Evolutionary conservation across 2,797 vertebrate genomes (phyloP).

Genomic region (Zalophus californianus): DNA sequence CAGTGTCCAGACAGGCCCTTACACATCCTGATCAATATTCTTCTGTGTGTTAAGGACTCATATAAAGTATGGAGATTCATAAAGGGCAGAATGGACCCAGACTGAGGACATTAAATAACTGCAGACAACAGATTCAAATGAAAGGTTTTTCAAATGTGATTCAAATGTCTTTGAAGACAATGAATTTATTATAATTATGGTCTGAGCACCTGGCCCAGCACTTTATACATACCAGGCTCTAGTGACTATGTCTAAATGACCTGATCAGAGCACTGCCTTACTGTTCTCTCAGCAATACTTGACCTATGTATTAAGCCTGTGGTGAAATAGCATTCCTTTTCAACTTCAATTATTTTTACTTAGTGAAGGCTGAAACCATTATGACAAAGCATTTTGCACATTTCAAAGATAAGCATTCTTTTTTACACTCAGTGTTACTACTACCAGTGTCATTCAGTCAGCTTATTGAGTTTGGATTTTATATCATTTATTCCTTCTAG

Average conservation of each 20-base stretch:
- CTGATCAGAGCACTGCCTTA: background rate
- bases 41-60: background rate
- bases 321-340: background rate
- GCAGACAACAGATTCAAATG: background rate
- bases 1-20: background rate
- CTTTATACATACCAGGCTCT: background rate
- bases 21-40: background rate
- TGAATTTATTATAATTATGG: background rate
- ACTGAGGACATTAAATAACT: background rate
- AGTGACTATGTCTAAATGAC: background rate
- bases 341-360: background rate
- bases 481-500: background rate
- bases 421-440: background rate
- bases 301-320: background rate
- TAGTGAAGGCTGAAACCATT: background rate
- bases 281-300: background rate
- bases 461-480: background rate
- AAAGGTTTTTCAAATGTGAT: background rate
- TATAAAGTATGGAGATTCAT: background rate
- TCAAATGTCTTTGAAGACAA: background rate
- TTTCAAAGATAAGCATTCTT: background rate
- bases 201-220: background rate
- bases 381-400: background rate
- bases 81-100: background rate
- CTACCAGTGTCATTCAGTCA: background rate